Base-by-base conservation (phyloP, 1,140 invertebrate genomes). In the Solenopsis fugax region DNA sequence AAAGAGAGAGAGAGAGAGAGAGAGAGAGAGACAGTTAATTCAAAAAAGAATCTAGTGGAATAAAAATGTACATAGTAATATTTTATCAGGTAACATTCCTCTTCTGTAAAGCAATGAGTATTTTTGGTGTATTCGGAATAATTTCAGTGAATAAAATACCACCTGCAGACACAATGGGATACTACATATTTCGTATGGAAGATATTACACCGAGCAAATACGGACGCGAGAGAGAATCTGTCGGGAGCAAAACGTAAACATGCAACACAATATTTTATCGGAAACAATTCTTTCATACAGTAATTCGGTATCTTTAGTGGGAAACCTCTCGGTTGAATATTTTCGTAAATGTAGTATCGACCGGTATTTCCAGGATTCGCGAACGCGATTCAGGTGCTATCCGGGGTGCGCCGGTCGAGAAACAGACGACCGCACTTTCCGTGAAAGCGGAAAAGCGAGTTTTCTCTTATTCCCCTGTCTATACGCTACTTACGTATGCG, bases 401-500 rank as follows among this genome's bases (percentile, higher is more conserved):
- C 12, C 58, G 29, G 9, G 18, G 65, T 34, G 48, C 60, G 16
- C 21, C 10, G 58, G 54, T 75, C 82, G 82, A 81, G 62, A 86
- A 85, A 89, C 85, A 78, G 62, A 87, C 85, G 73, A 77, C 60
- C 75, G 62, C 45, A 71, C 86, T 88, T 78, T 80, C 52, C 52
- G 45, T 41, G 24, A 60, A 37, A 29, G 4, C 58, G 9, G 52
- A 77, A 65, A 77, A 65, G 45, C 67, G 41, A 41, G 56, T 73
- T 82, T 82, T 45, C 65, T 67, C 48, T 34, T 34, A 64, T 34
- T n/a, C 45, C 1, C 48, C 54, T 48, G 34, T 50, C 13, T 75
- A 3, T 3, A 54, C 64, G 48, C 50, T 56, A 54, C 76, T 90
- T 90, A 86, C 84, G 85, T 88, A 85, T 84, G 77, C 81, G 48